Evolutionary conservation across 1,140 invertebrate genomes (phyloP).

Genomic region (Macrocentrus cingulum): DNA sequence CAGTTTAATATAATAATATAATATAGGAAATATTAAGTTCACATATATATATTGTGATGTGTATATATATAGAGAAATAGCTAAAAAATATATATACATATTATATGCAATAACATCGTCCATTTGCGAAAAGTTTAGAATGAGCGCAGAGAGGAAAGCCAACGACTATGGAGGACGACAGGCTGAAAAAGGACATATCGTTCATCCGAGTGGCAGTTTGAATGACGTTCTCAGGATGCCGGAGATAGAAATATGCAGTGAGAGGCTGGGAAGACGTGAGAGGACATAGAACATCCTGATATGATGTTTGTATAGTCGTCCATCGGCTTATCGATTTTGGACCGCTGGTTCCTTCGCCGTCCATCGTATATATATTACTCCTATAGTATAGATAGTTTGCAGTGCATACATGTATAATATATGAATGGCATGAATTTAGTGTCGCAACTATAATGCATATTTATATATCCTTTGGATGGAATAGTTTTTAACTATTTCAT

Average conservation of each 20-base stretch:
- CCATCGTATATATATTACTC: too few species aligned
- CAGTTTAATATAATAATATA: too few species aligned
- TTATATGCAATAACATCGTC: too few species aligned
- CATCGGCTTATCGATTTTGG: constrained; percentile 38
- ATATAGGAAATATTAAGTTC: too few species aligned
- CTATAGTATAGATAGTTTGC: too few species aligned
- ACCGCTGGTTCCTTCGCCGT: constrained; percentile 18
- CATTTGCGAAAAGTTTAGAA: too few species aligned
- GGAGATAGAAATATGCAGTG: not conserved
- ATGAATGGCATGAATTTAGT: too few species aligned
- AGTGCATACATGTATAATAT: too few species aligned
- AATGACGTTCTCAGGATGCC: constrained; percentile 7
- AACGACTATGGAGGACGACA: not conserved
- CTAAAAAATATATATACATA: not conserved
- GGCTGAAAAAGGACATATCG: constrained; percentile 1
- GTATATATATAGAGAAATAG: not conserved
- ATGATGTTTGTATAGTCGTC: constrained; percentile 24
- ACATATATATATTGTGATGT: not conserved
- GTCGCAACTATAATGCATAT: too few species aligned
- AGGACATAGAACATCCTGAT: constrained; percentile 23
- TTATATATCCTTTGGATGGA: too few species aligned
- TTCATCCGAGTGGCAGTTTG: not conserved
- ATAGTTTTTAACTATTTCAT: too few species aligned
- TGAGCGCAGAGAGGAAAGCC: too few species aligned
- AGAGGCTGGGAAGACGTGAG: not conserved